Evolutionary conservation across 2,113 vertebrate genomes (phyloP).

Genomic region (Euleptes europaea): DNA sequence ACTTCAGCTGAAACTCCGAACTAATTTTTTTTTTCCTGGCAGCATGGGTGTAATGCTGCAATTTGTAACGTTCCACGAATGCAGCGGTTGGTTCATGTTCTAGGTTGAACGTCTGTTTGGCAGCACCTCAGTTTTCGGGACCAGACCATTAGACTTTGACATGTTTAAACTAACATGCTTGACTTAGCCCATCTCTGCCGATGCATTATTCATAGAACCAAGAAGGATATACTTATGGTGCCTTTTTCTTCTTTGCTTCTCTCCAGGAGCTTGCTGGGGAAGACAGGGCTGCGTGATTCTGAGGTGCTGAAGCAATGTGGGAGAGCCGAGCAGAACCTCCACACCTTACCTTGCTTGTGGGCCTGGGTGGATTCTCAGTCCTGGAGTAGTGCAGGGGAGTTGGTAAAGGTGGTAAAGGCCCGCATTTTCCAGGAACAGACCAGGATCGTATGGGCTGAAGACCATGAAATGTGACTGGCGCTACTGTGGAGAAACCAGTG

Average conservation of each 20-base stretch:
- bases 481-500: neutral
- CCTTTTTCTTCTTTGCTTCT: neutral
- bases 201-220: neutral
- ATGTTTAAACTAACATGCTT: constrained; percentile 17
- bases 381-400: constrained; percentile 68
- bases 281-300: constrained; percentile 61
- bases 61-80: too few relatives aligned
- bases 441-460: constrained; percentile 75
- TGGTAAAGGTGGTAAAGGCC: constrained; percentile 75
- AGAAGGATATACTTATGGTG: neutral
- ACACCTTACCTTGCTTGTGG: constrained; percentile 72
- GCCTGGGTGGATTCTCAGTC: constrained; percentile 53
- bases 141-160: constrained; percentile 15
- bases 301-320: constrained; percentile 76
- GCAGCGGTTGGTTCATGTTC: neutral
- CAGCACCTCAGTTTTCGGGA: neutral
- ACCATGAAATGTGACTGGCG: constrained; percentile 28
- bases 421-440: constrained; percentile 79
- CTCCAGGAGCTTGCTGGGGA: constrained; percentile 71
- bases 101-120: neutral
- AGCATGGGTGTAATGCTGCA: neutral
- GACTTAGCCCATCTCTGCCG: constrained; percentile 5
- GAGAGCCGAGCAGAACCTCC: constrained; percentile 57
- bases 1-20: neutral
- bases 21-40: neutral